Conservation (phyloP, 1,140 invertebrate genomes). For the Medauroidea extradentata region DNA sequence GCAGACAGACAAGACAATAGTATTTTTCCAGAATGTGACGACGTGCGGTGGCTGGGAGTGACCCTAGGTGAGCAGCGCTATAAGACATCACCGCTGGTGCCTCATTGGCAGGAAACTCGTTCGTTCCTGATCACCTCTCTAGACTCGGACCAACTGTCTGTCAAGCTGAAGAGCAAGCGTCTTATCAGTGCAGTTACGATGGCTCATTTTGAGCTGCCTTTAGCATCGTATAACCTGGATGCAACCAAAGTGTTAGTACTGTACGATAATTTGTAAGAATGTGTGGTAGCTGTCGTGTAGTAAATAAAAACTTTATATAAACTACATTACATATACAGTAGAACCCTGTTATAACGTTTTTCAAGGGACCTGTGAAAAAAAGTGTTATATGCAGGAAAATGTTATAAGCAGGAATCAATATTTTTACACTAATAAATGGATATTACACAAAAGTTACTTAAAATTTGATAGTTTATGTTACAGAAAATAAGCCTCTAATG, state of each 20-base stretch:
- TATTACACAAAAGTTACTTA: too few relatives aligned
- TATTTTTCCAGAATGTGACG: constrained; percentile 25
- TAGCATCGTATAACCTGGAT: constrained; percentile 48
- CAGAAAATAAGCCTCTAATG: not conserved
- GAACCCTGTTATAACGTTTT: too few relatives aligned
- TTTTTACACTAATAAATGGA: too few relatives aligned
- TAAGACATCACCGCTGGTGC: constrained; percentile 40
- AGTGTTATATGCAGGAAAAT: too few relatives aligned
- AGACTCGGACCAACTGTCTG: constrained; percentile 44
- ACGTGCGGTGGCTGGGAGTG: constrained; percentile 45
- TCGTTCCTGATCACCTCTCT: constrained; percentile 49
- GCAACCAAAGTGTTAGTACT: constrained; percentile 44
- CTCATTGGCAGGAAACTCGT: constrained; percentile 47
- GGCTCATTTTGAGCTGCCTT: constrained; percentile 45
- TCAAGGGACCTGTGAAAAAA: too few relatives aligned
- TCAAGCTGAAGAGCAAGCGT: constrained; percentile 49
- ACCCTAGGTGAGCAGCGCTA: constrained; percentile 45
- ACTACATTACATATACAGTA: too few relatives aligned
- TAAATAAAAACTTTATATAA: too few relatives aligned
- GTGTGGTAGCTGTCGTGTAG: too few relatives aligned
- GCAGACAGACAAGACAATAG: too few relatives aligned
- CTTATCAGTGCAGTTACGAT: constrained; percentile 50
- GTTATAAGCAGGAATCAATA: too few relatives aligned
- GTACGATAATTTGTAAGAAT: not conserved
- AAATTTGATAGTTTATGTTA: too few relatives aligned